Conservation (phyloP, 2,888 invertebrate genomes). For the Dorcus hopei region DNA sequence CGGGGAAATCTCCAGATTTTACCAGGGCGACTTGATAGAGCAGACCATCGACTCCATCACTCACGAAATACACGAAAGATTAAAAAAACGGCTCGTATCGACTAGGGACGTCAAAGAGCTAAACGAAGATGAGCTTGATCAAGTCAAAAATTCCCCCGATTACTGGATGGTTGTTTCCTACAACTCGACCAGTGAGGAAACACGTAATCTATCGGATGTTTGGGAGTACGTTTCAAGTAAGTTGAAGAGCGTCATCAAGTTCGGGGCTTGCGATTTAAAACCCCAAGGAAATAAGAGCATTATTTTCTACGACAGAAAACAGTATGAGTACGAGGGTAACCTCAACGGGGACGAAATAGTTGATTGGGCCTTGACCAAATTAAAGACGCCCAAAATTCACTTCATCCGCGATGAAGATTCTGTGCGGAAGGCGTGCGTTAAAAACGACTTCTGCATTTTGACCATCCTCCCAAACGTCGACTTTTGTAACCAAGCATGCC, state of each 20-base stretch:
- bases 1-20: not conserved
- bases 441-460: slow-evolving; percentile 13
- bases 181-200: not conserved
- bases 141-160: slow-evolving; percentile 4
- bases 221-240: slow-evolving; percentile 1
- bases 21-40: slow-evolving; percentile 1
- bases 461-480: not conserved
- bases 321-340: slow-evolving; percentile 5
- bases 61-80: slow-evolving; percentile 3
- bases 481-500: slow-evolving; percentile 9
- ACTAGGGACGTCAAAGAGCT: slow-evolving; percentile 6
- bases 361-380: slow-evolving; percentile 2
- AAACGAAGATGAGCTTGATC: not conserved
- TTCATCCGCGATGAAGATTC: slow-evolving; percentile 5
- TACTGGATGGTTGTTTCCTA: slow-evolving; percentile 13
- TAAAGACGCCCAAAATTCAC: slow-evolving; percentile 8
- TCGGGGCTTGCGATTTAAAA: slow-evolving; percentile 9
- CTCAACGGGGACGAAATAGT: slow-evolving; percentile 5
- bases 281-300: not conserved
- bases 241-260: slow-evolving; percentile 7
- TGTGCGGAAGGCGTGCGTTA: slow-evolving; percentile 6
- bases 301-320: slow-evolving; percentile 8
- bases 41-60: slow-evolving; percentile 1
- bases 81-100: slow-evolving; percentile 8
- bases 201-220: not conserved